These are phyloP conservation scores for Syngnathus rostellatus DNA, from an alignment of 2,797 vertebrate species.

Conservation along the genomic window DNA sequence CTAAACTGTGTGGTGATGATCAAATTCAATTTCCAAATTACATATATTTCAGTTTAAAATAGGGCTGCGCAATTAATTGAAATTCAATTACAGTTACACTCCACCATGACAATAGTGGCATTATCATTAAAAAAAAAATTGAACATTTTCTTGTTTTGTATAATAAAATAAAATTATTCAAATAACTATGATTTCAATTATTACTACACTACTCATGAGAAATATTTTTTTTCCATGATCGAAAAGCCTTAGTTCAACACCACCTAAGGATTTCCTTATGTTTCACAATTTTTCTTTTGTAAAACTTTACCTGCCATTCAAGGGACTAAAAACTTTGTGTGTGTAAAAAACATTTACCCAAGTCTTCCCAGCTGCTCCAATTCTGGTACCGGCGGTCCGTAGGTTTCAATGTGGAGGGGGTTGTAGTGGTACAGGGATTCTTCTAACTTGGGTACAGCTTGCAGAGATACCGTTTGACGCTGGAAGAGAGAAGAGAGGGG, in stretches of 20 bases:
- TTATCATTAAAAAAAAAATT: too few relatives aligned
- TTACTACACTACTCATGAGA: too few relatives aligned
- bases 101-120: too few relatives aligned
- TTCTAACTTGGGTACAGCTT: constrained; percentile 75
- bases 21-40: neutral
- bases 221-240: too few relatives aligned
- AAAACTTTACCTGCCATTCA: neutral
- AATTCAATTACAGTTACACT: too few relatives aligned
- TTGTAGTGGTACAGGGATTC: constrained; percentile 84
- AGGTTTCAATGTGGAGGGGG: constrained; percentile 76
- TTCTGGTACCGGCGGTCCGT: constrained; percentile 81
- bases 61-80: too few relatives aligned
- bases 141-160: too few relatives aligned
- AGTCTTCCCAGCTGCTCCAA: constrained; percentile 77
- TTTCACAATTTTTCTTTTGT: neutral
- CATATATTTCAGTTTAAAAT: too few relatives aligned
- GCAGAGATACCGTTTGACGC: constrained; percentile 84
- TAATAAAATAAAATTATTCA: too few relatives aligned
- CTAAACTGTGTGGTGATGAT: neutral
- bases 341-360: constrained; percentile 70
- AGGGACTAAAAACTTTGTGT: neutral
- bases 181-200: too few relatives aligned
- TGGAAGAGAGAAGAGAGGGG: constrained; percentile 32
- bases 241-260: neutral
- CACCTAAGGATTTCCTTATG: neutral